Evolutionary conservation across 2,797 vertebrate genomes (phyloP), one percentile per base, ranked within the genome.

Genomic region (Poecilia gillii): DNA sequence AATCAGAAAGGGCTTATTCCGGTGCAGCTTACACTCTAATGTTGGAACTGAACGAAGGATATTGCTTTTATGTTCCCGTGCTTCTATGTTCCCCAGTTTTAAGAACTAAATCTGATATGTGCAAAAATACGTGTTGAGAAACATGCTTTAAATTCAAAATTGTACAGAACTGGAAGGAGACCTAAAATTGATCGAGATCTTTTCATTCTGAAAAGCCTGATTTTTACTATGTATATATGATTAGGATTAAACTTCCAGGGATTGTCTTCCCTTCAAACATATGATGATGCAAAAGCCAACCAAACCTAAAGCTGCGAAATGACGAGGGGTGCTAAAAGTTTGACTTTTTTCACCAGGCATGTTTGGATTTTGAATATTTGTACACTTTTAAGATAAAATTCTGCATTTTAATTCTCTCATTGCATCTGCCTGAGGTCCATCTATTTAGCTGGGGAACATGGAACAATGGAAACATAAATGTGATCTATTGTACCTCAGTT

Each of bases 1-100:
- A 94, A 85, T 87, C 84, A 92, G 92, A 94, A 95, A 95, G 95
- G 94, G 94, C 94, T 95, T 93, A 90, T 87, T 94, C 90, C 84
- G 89, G 91, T 91, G 92, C 94, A 95, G 91, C 92, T 95, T 94
- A 90, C 79, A 88, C 83, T 92, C 90, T 88, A 59, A 62, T 93
- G 85, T 92, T 95, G 84, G 90, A 90, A 94, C 88, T 72, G 87
- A 91, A 88, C 13, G 4, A 68, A 72, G 18, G 55, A 68, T 36
- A 39, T 51, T 20, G 6, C 45, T 59, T 31, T 71, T 51, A 25
- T 33, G 46, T 57, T 76, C 45, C 79, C 68, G 62, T 74, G 2
- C 33, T 76, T 59, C 70, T 51, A 9, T 41, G 53, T 53, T 73
- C 53, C 73, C 53, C 43, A 49, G 28, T 75, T 25, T 51, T 47